Base-by-base conservation (phyloP, 2,113 vertebrate species). In the Pterocles burchelli region DNA sequence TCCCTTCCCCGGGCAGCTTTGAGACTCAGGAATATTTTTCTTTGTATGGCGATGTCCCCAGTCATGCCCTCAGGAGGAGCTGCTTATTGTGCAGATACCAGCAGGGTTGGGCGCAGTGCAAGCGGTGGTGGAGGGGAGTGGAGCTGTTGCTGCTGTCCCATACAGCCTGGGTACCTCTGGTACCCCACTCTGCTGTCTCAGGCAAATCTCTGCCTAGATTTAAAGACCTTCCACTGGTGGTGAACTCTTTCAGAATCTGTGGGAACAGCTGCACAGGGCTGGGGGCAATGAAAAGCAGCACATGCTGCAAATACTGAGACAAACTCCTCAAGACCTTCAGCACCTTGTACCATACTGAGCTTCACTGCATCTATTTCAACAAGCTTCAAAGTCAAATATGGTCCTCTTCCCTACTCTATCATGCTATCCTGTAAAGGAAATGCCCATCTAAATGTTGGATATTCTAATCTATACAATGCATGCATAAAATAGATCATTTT, bases 81-180 rank as follows among this genome's bases (percentile, higher is more conserved):
- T 63, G 34, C 58, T 71, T 33, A 9, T 59, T 45, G 48, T 24
- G 33, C 20, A 48, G 67, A 19, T 9, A n/a, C 20, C 26, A 9
- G 26, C 49, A n/a, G 49, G 31, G n/a, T 14, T 68, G n/a, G 73
- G 67, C 5, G 2, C 33, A 13, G 43, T 1, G 19, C 0, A 1
- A 84, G 33, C 1, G 5, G 13, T 41, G 41, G 17, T 6, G 45
- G 16, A 85, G 29, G 12, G 20, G 4, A 18, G 9, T 1, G 38
- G 63, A 68, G 67, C 34, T 86, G 10, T 14, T 48, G 46, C 63
- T 67, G 38, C 19, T 51, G 9, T n/a, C 55, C 78, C 66, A 11
- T 9, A 13, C 5, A 28, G 13, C 48, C 24, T 21, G 28, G 13
- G 10, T 25, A 49, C 91, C 41, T 41, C 41, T 41, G 5, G 41